Base-by-base conservation (phyloP, 2,888 invertebrate genomes). In the Drosophila percnosoma region DNA sequence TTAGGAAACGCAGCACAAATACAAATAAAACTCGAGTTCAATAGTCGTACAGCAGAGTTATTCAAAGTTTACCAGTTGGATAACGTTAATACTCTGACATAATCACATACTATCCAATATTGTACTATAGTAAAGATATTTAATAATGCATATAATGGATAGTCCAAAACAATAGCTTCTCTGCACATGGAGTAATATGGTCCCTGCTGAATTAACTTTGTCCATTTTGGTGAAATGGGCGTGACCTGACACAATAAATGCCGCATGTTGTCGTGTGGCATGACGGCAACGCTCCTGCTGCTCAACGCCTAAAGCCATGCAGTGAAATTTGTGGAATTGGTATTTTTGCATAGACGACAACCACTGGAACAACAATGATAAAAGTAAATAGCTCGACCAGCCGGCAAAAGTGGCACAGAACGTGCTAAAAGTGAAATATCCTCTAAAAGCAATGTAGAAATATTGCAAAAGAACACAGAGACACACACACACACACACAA, bases 291-390 rank as follows among this genome's bases (percentile, higher is more conserved):
- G 68, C 60, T 21, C 51, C 73, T 33, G 10, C 73, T 33, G 13
- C 40, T 38, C 53, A 65, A 59, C 81, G 90, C 86, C 88, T 75
- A 68, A 73, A 89, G 87, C 86, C 77, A 80, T 87, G 74, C 83
- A 81, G 62, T 78, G 89, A 81, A 86, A 85, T 89, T 88, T 89
- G 67, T 79, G 83, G 85, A 86, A 89, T 87, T 87, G 83, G 81
- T 75, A 87, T 74, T 77, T 82, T 78, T 75, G 69, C 77, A 78
- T 66, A 67, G 31, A 72, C 54, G 27, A 45, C 60, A 27, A 64
- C 52, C 72, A 55, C 52, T 65, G 49, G 45, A 73, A 49, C 58
- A 62, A 61, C 82, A 67, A 70, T 63, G 57, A 63, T 67, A 73
- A 76, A 78, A 78, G 75, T 82, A 86, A 89, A 88, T 76, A 85